These are phyloP conservation scores for Idaea aversata DNA, from an alignment of 2,888 invertebrate genomes.

Conservation along the genomic window DNA sequence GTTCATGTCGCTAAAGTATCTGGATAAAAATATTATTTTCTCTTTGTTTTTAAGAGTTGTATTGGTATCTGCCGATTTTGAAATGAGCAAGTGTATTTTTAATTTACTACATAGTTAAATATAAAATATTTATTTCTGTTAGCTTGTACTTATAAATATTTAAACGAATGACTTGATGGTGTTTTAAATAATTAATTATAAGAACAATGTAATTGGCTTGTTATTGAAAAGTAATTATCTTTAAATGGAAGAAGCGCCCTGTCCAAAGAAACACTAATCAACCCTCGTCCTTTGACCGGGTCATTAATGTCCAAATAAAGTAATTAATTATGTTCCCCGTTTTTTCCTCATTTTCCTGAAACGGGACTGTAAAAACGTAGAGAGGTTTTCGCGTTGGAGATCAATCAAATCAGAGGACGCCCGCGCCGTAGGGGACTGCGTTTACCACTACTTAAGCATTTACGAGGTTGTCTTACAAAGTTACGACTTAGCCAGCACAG, in stretches of 20 bases:
- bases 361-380: conserved; percentile 67
- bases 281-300: conserved; percentile 69
- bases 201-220: conserved; percentile 16
- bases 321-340: conserved; percentile 74
- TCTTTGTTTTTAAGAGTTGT: not conserved
- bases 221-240: conserved; percentile 29
- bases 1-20: conserved; percentile 57
- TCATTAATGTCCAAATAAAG: conserved; percentile 79
- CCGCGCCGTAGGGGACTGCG: conserved; percentile 43
- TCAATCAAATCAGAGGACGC: conserved; percentile 73
- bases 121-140: not conserved
- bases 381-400: conserved; percentile 58
- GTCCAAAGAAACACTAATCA: conserved; percentile 63
- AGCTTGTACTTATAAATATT: not conserved
- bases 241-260: conserved; percentile 45
- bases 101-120: not conserved
- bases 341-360: conserved; percentile 72
- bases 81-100: not conserved
- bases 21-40: conserved; percentile 33
- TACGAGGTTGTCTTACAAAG: conserved; percentile 64
- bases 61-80: not conserved
- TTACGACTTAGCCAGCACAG: conserved; percentile 54
- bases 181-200: not conserved
- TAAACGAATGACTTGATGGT: too few relatives aligned
- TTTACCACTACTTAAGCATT: conserved; percentile 66